Conservation (phyloP, 2,797 vertebrate species). For the Gymnoscopelus braueri region DNA sequence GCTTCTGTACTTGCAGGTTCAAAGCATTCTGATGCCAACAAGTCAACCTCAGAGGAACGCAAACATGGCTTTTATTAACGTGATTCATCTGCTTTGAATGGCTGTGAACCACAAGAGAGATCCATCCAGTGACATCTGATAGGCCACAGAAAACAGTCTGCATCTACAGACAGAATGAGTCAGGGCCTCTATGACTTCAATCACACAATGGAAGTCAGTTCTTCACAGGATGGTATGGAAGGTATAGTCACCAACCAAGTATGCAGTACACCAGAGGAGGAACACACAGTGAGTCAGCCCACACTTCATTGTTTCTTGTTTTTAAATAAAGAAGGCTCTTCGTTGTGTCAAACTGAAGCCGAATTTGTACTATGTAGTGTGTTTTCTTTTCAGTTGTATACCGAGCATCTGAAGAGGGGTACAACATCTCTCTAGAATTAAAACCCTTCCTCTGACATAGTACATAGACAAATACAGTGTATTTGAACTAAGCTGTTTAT, state of each 20-base stretch:
- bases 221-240: conserved; percentile 49
- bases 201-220: conserved; percentile 62
- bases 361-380: too few species aligned
- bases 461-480: too few species aligned
- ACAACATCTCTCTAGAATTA: too few species aligned
- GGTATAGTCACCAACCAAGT: conserved; percentile 55
- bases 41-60: conserved; percentile 57
- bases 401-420: too few species aligned
- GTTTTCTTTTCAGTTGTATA: too few species aligned
- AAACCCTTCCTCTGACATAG: too few species aligned
- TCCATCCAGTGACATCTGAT: conserved; percentile 71
- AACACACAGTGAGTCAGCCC: conserved; percentile 12
- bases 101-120: conserved; percentile 72
- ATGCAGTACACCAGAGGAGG: conserved; percentile 39
- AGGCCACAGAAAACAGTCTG: conserved; percentile 68
- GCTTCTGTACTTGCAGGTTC: conserved; percentile 53
- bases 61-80: conserved; percentile 75
- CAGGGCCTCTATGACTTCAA: conserved; percentile 61
- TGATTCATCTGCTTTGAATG: conserved; percentile 75
- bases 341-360: too few species aligned
- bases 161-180: conserved; percentile 64
- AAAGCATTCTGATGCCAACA: conserved; percentile 44
- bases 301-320: conserved; percentile 39
- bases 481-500: too few species aligned
- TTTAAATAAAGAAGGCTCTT: too few species aligned